These are phyloP conservation scores for Agrotis segetum DNA, from an alignment of 2,888 invertebrate genomes.

Conservation along the genomic window DNA sequence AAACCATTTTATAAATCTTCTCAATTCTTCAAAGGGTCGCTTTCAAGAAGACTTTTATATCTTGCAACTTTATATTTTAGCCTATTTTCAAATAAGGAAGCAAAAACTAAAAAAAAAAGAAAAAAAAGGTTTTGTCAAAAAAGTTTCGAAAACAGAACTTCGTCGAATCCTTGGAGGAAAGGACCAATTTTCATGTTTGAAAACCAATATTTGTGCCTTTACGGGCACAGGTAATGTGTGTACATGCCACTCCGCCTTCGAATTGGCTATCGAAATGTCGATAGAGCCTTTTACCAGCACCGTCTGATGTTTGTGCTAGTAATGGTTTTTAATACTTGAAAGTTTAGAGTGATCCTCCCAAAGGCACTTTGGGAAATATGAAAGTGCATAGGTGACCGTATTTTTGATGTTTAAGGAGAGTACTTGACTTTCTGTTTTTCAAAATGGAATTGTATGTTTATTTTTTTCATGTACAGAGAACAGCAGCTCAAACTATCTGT, in stretches of 20 bases:
- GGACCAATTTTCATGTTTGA: conserved; percentile 57
- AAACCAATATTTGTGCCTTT: conserved; percentile 59
- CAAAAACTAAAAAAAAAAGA: not conserved
- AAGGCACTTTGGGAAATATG: conserved; percentile 41
- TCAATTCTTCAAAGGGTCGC: not conserved
- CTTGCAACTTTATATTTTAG: no score
- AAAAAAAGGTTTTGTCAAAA: conserved; percentile 24
- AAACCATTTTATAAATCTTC: not conserved
- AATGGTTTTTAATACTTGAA: conserved; percentile 69
- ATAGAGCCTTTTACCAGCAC: conserved; percentile 62
- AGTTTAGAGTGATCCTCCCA: conserved; percentile 47
- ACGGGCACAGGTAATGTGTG: conserved; percentile 76
- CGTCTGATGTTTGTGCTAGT: conserved; percentile 66
- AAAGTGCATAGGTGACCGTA: conserved; percentile 24
- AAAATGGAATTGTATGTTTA: not conserved
- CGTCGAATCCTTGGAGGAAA: conserved; percentile 27
- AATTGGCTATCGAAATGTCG: conserved; percentile 76
- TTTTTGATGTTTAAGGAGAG: not conserved
- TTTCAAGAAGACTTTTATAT: not conserved
- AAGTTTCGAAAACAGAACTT: conserved; percentile 32
- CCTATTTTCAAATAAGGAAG: conserved; percentile 19
- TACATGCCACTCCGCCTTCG: conserved; percentile 70
- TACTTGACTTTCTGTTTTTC: not conserved
- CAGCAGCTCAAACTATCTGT: not conserved
- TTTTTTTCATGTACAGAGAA: not conserved